Conservation (phyloP, 2,113 vertebrate species). For the Craseonycteris thonglongyai region DNA sequence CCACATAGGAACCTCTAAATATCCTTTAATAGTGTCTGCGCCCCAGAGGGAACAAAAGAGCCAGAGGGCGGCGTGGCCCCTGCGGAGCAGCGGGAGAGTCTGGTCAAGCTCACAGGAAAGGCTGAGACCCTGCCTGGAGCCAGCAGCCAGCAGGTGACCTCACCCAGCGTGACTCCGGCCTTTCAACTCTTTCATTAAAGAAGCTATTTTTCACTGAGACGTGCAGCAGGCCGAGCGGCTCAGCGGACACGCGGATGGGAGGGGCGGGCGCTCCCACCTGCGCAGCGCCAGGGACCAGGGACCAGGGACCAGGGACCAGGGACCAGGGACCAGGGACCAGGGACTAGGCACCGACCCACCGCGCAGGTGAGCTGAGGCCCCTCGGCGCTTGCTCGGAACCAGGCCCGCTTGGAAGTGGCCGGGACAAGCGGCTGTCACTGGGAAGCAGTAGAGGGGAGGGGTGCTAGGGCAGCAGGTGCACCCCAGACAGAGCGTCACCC, state of each 20-base stretch:
- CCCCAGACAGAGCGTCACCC: slow-evolving; percentile 68
- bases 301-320: too few species aligned
- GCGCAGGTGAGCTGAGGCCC: background rate
- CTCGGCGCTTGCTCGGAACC: rapidly evolving
- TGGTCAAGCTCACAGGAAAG: background rate
- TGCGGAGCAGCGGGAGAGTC: background rate
- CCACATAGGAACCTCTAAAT: background rate
- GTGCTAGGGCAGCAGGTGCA: slow-evolving; percentile 69
- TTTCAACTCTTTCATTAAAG: slow-evolving; percentile 39
- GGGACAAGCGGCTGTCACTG: background rate
- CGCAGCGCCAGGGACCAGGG: rapidly evolving
- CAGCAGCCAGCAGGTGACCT: background rate
- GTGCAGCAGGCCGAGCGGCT: background rate
- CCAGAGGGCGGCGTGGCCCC: background rate
- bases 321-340: too few species aligned
- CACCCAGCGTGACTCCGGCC: background rate
- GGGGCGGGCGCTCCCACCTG: background rate
- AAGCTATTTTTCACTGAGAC: background rate
- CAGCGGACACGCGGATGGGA: too few species aligned
- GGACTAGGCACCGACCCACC: rapidly evolving
- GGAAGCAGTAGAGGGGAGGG: background rate
- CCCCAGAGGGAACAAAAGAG: background rate
- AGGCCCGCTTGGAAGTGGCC: background rate
- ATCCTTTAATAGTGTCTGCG: background rate
- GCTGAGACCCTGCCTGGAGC: background rate